Conservation (phyloP, 2,113 vertebrate species). For the Tupaia chinensis region DNA sequence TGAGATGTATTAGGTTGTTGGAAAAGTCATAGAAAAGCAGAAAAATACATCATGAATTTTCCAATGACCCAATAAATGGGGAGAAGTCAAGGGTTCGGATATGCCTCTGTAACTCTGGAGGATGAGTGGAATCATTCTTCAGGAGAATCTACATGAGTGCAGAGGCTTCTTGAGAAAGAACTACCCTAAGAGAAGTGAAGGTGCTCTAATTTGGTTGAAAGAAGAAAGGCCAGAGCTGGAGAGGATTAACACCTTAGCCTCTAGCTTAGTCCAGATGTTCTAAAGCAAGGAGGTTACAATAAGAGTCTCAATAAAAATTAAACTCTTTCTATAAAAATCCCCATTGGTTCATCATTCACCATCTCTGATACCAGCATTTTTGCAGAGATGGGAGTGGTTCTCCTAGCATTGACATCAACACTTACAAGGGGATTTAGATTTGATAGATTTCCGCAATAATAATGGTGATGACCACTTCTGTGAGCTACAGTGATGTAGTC, state of each 20-base stretch:
- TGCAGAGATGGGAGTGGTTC: neutral
- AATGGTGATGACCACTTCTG: neutral
- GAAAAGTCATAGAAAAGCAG: no score
- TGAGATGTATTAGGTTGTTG: neutral
- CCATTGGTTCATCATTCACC: neutral
- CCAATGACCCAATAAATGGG: neutral
- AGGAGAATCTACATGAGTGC: neutral
- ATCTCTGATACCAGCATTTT: neutral
- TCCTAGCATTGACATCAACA: neutral
- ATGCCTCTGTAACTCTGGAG: neutral
- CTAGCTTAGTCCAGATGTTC: neutral
- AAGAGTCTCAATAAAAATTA: neutral
- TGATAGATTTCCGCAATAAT: neutral
- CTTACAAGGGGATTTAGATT: neutral
- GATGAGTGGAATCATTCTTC: neutral
- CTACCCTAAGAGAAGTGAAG: neutral
- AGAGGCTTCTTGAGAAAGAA: constrained; percentile 1
- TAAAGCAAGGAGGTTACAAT: neutral
- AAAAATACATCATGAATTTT: no score
- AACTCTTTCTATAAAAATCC: neutral
- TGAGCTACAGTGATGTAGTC: neutral
- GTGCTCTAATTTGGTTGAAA: neutral
- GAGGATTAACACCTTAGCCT: neutral
- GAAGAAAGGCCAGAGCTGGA: neutral
- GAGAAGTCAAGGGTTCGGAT: neutral